A percentile compares a stretch with the other conserved stretches of the same genome.
These are phyloP conservation scores for Heteractis magnifica DNA, from an alignment of 92 coral and sea anemone species.

Conservation along the genomic window DNA sequence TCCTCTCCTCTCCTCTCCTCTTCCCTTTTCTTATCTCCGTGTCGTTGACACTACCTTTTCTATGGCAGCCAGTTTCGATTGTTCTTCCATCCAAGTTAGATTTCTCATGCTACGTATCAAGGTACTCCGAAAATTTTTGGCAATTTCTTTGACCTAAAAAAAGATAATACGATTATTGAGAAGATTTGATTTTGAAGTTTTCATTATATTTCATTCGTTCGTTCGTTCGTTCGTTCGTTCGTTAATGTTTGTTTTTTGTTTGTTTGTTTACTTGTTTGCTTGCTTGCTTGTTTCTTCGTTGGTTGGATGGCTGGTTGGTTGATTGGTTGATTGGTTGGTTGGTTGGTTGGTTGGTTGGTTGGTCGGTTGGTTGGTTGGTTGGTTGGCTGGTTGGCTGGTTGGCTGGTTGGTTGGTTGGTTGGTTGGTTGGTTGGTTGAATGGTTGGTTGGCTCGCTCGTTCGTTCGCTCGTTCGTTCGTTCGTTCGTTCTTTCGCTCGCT, in stretches of 20 bases:
- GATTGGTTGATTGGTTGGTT: too few species aligned
- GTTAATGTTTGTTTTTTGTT: neutral
- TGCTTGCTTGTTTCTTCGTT: too few species aligned
- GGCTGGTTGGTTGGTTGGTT: too few species aligned
- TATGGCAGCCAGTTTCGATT: constrained; percentile 41
- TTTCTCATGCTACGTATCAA: constrained; percentile 39
- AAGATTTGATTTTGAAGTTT: neutral
- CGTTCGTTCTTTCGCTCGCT: neutral
- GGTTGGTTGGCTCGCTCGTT: too few species aligned
- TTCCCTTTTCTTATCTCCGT: too few species aligned
- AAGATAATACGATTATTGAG: neutral
- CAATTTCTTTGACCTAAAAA: constrained; percentile 54
- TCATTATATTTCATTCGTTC: neutral
- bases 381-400: too few species aligned
- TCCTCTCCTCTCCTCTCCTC: neutral
- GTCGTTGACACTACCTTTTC: constrained; percentile 37
- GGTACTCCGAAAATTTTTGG: constrained; percentile 41
- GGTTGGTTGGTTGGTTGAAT: too few species aligned
- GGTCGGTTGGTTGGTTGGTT: too few species aligned
- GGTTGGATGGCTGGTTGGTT: too few species aligned
- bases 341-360: too few species aligned
- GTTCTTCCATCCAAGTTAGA: constrained; percentile 62
- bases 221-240: neutral
- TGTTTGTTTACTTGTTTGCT: too few species aligned
- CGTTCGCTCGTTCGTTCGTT: too few species aligned